These are phyloP conservation scores for Apocheima hispidaria DNA, from an alignment of 2,888 invertebrate species.

Conservation along the genomic window DNA sequence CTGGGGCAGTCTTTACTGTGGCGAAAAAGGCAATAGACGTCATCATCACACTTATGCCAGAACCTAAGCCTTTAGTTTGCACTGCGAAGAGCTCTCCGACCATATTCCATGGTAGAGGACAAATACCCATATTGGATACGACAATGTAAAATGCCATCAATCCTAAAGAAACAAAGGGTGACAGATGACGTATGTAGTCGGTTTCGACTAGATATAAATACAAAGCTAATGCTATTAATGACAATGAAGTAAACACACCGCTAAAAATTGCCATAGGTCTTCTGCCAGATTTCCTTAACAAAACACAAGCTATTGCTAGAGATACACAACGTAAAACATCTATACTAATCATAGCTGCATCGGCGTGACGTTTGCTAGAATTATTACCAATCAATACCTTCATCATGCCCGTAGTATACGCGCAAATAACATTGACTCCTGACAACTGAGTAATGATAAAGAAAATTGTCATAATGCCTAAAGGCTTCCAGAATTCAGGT, in stretches of 20 bases:
- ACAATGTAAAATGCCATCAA: constrained; percentile 86
- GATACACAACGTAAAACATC: constrained; percentile 87
- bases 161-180: constrained; percentile 76
- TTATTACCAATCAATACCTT: constrained; percentile 83
- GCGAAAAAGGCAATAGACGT: constrained; percentile 88
- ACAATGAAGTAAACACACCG: constrained; percentile 86
- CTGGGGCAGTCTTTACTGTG: constrained; percentile 89
- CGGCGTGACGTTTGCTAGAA: constrained; percentile 79
- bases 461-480: constrained; percentile 87
- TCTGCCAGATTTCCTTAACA: constrained; percentile 87
- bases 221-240: constrained; percentile 84
- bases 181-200: constrained; percentile 58
- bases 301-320: constrained; percentile 86
- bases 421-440: constrained; percentile 90
- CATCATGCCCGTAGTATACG: constrained; percentile 89
- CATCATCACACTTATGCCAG: constrained; percentile 88
- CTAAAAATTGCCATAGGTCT: constrained; percentile 88
- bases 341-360: constrained; percentile 88
- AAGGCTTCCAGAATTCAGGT: constrained; percentile 87
- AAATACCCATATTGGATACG: constrained; percentile 86
- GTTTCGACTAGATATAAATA: constrained; percentile 73
- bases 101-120: constrained; percentile 91
- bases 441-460: constrained; percentile 89
- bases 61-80: constrained; percentile 88
- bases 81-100: constrained; percentile 90